Evolutionary conservation across 2,888 invertebrate genomes (phyloP), one percentile per base, ranked within the genome.

Genomic region (Physocephala rufipes): DNA sequence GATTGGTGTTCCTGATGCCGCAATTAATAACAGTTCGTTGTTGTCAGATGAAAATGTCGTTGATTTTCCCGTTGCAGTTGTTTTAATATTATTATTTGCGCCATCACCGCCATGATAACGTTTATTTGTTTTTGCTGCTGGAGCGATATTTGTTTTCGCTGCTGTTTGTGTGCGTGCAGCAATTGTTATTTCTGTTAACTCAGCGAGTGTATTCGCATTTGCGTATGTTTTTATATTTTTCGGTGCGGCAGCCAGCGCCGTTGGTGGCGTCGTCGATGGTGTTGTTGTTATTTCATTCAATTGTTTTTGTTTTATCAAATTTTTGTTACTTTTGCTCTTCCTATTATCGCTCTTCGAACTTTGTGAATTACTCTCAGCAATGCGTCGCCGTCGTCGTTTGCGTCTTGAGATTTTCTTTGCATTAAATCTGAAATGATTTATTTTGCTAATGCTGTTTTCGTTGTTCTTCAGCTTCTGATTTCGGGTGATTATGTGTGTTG

Each of bases 51-150:
- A 36, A 4, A 36, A 36, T 36, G 66, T 19, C 51, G 59, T 49
- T 72, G 68, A 16, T 36, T 67, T 53, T 62, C n/a, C n/a, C n/a
- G n/a, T n/a, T n/a, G n/a, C n/a, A n/a, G 59, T 64, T 70, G 74
- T 24, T 67, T 71, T 30, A 71, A 66, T 71, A 69, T 71, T 30
- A 70, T 65, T 47, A 53, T 71, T 49, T 73, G 68, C 68, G 65
- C 67, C 36, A 67, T 72, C 49, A 36, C 9, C 36, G 65, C 67
- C 36, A 67, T 72, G 47, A 36, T 36, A 4, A 36, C 5, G 4
- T 36, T 36, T 36, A 36, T 36, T 36, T 2, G 47, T 43, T 47
- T 47, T 61, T 47, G 67, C 69, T 68, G 62, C 28, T 55, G 49
- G 19, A 16, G 66, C 47, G 43, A 19, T 71, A 64, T 13, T 61